These are phyloP conservation scores for Scotopteryx bipunctaria DNA, from an alignment of 2,888 invertebrate genomes.

Conservation along the genomic window DNA sequence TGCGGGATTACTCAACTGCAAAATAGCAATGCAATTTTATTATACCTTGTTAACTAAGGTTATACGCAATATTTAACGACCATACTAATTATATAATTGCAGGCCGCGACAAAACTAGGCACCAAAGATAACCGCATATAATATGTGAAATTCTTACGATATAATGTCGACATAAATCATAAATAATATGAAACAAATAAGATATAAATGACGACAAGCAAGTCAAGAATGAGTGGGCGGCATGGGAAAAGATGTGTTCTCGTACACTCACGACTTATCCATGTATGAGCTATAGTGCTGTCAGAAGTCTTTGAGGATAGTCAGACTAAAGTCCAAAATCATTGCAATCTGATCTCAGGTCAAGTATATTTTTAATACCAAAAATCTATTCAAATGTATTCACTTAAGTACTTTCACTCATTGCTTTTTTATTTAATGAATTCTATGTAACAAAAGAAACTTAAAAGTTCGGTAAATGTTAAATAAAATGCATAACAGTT, in stretches of 20 bases:
- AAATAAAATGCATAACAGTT: slow-evolving; percentile 2
- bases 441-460: no score
- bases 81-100: slow-evolving; percentile 51
- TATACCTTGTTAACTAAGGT: slow-evolving; percentile 41
- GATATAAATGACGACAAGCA: slow-evolving; percentile 10
- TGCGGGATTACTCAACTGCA: slow-evolving; percentile 45
- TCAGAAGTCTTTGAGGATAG: no score
- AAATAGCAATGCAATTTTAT: slow-evolving; percentile 46
- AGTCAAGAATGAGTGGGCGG: slow-evolving; percentile 26
- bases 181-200: slow-evolving; percentile 14
- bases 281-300: background rate
- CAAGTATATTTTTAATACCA: no score
- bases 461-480: no score
- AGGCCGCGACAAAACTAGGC: slow-evolving; percentile 18
- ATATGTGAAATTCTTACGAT: slow-evolving; percentile 9
- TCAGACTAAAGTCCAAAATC: no score
- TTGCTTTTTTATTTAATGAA: no score
- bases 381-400: no score
- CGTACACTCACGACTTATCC: background rate
- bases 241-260: slow-evolving; percentile 22
- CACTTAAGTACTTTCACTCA: no score
- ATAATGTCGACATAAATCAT: slow-evolving; percentile 11
- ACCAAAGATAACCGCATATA: slow-evolving; percentile 15
- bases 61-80: slow-evolving; percentile 47
- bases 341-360: no score